Evolutionary conservation across 2,888 invertebrate species (phyloP).

Genomic region (Nebria brevicollis): DNA sequence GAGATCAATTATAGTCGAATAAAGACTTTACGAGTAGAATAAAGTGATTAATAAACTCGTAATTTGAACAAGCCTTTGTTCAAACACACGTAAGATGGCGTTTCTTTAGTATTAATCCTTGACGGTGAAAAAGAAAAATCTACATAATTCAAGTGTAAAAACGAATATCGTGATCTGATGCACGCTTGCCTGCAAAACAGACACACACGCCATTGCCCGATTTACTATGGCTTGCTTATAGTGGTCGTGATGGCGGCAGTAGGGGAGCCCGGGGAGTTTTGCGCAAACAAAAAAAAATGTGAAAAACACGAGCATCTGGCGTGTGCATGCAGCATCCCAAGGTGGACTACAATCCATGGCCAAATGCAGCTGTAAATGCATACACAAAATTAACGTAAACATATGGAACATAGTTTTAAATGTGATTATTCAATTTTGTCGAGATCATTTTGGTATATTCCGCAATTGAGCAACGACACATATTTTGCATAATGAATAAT

Average conservation of each 20-base stretch:
- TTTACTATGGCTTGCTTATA: background rate
- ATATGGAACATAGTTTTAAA: background rate
- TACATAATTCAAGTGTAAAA: constrained; percentile 1
- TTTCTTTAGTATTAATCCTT: background rate
- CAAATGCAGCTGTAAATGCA: background rate
- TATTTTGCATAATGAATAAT: background rate
- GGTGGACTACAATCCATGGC: constrained; percentile 13
- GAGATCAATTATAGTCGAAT: no score
- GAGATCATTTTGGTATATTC: background rate
- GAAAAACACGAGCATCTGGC: constrained; percentile 16
- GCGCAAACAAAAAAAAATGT: background rate
- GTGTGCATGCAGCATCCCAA: background rate
- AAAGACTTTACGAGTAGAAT: background rate
- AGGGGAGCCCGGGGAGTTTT: background rate
- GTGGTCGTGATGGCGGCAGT: background rate
- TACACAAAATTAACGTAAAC: background rate
- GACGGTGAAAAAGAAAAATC: background rate
- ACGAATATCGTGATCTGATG: background rate
- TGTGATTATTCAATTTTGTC: background rate
- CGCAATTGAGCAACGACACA: background rate
- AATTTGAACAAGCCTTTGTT: background rate
- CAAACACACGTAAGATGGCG: no score
- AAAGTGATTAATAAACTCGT: background rate
- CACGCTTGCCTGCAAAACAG: constrained; percentile 4
- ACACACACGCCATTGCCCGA: background rate